Base-by-base conservation (phyloP, 2,888 invertebrate species). In the Dichetophora obliterata region DNA sequence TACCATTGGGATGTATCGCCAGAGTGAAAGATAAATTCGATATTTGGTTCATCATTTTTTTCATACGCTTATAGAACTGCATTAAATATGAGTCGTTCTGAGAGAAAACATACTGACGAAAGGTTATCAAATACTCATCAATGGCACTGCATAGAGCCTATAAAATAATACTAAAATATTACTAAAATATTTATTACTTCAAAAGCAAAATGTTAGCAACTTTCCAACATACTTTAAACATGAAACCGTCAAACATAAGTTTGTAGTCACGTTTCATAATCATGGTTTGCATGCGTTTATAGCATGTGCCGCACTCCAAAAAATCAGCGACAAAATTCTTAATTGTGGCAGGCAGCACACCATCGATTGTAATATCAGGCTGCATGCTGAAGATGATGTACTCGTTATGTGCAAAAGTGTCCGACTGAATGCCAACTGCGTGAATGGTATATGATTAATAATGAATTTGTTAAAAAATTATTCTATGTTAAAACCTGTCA, bases 111-210 rank as follows among this genome's bases (percentile, higher is more conserved):
- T 83, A 86, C 70, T 87, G 86, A 3, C 93, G 91, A 84, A 92
- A 93, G 52, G 91, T 91, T 27, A 92, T 85, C 24, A 94, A 86
- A 82, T 92, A 93, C 19, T 90, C 90, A 75, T 91, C 90, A 24
- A 94, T 89, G 22, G 92, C 91, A 80, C 92, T 91, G 80, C 93
- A 92, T 63, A 93, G 89, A 5, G 93, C 92, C 93, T 93, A 72
- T 75, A 8, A 54, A 48, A 70, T 77, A 75, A 31, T 65, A 24
- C 43, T 31, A 43, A 69, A 31, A n/a, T 16, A 4, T 19, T 8
- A 19, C 11, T n/a, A 31, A 1, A 63, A 31, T 4, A n/a, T 9
- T 5, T 5, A 11, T 37, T 19, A 65, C 14, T 65, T 54, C 4
- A 31, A 63, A 0, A 31, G 16, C 8, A 3, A 24, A 63, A 27